phyloP scores from a whole-genome alignment of 2,888 invertebrate species.

The Trachelus iudaicus region DNA sequence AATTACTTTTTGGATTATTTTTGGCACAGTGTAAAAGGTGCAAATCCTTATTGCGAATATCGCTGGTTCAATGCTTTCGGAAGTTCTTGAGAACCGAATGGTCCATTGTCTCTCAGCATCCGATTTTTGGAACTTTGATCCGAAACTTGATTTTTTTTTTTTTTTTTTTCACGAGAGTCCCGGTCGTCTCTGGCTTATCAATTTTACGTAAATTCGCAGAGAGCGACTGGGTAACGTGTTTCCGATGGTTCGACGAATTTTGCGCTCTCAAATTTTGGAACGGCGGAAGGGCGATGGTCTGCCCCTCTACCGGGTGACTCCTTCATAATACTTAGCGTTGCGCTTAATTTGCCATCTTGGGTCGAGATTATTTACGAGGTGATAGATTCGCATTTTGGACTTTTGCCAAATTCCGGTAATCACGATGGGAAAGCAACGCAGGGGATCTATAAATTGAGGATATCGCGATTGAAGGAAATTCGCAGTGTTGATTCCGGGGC shows the following conservation, averaged over 20 bases:
- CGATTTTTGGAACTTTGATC: too few relatives aligned
- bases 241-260: neutral
- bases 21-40: too few relatives aligned
- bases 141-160: too few relatives aligned
- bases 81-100: too few relatives aligned
- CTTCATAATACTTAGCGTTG: neutral
- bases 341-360: conserved; percentile 20
- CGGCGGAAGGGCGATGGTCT: neutral
- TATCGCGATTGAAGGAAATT: conserved; percentile 24
- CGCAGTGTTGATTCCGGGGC: conserved; percentile 22
- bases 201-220: too few relatives aligned
- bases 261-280: neutral
- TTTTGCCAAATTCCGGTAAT: conserved; percentile 34
- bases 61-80: too few relatives aligned
- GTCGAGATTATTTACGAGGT: conserved; percentile 50
- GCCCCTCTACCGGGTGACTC: neutral
- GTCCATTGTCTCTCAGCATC: too few relatives aligned
- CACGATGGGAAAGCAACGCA: conserved; percentile 21
- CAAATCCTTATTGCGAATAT: too few relatives aligned
- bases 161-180: too few relatives aligned
- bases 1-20: too few relatives aligned
- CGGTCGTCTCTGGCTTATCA: too few relatives aligned
- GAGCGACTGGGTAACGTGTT: too few relatives aligned
- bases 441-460: conserved; percentile 42
- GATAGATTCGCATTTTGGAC: conserved; percentile 55